These are phyloP conservation scores for Plumapathes pennacea DNA, from an alignment of 92 coral and sea anemone species.

Conservation along the genomic window DNA sequence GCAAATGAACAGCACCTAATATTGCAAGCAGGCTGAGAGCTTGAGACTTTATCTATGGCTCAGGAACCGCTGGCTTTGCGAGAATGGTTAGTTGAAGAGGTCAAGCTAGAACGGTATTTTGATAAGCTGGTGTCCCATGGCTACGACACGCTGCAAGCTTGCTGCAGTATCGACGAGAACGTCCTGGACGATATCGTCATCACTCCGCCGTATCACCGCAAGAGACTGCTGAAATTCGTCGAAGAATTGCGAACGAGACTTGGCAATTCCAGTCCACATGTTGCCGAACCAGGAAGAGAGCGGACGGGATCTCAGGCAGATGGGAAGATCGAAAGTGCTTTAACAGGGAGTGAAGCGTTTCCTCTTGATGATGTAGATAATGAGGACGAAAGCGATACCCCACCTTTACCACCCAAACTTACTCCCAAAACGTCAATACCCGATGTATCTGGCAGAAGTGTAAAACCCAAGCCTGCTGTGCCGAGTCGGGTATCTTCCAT, in stretches of 20 bases:
- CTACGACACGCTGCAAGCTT: slow-evolving; percentile 56
- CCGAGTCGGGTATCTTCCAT: too few relatives aligned
- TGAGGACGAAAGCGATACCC: background rate
- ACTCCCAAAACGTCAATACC: too few relatives aligned
- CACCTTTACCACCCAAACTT: too few relatives aligned
- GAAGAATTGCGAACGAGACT: slow-evolving; percentile 57
- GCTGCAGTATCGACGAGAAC: slow-evolving; percentile 57
- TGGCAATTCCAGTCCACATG: slow-evolving; percentile 9
- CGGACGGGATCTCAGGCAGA: too few relatives aligned
- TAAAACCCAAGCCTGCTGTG: too few relatives aligned
- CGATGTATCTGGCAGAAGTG: too few relatives aligned
- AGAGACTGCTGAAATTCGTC: slow-evolving; percentile 62
- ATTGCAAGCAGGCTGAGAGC: too few relatives aligned
- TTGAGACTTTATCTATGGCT: too few relatives aligned
- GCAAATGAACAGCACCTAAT: too few relatives aligned
- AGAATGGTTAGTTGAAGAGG: slow-evolving; percentile 91
- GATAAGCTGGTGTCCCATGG: slow-evolving; percentile 83
- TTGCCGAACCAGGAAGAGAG: slow-evolving; percentile 1
- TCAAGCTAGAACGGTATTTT: slow-evolving; percentile 80
- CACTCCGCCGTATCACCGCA: slow-evolving; percentile 81
- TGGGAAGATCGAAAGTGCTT: slow-evolving; percentile 1
- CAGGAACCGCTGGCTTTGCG: too few relatives aligned
- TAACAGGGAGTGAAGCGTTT: slow-evolving; percentile 24
- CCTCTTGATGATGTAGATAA: too few relatives aligned
- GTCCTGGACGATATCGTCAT: slow-evolving; percentile 75